Conservation (phyloP, 2,888 invertebrate species). For the Lampropteryx suffumata region DNA sequence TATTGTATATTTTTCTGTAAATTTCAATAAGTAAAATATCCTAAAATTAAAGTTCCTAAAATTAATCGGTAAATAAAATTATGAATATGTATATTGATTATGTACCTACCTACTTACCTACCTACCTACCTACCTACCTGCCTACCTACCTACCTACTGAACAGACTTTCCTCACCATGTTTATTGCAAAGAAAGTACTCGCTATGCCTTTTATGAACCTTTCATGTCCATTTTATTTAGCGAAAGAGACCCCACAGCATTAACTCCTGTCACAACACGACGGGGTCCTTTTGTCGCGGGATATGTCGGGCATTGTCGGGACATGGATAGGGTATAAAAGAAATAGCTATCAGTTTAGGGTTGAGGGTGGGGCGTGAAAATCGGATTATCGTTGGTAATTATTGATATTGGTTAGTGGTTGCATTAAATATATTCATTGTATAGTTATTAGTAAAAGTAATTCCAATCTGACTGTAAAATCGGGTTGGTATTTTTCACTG, state of each 20-base stretch:
- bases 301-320: conserved; percentile 54
- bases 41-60: too few species aligned
- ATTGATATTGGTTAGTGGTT: conserved; percentile 26
- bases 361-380: conserved; percentile 56
- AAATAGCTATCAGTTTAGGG: conserved; percentile 46
- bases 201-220: conserved; percentile 1
- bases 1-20: too few species aligned
- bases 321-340: conserved; percentile 59
- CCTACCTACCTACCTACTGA: too few species aligned
- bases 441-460: conserved; percentile 3
- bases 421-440: conserved; percentile 11
- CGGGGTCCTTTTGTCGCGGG: conserved; percentile 53
- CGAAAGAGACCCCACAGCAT: conserved; percentile 39
- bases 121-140: too few species aligned
- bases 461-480: not conserved
- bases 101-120: too few species aligned
- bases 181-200: not conserved
- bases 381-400: conserved; percentile 38
- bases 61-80: too few species aligned
- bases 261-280: conserved; percentile 79
- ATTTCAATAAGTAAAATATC: too few species aligned
- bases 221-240: conserved; percentile 15
- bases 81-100: too few species aligned
- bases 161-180: too few species aligned
- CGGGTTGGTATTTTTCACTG: too few species aligned